phyloP scores from a whole-genome alignment of 64 coral and sea anemone genomes.

The Catalaphyllia jardinei region DNA sequence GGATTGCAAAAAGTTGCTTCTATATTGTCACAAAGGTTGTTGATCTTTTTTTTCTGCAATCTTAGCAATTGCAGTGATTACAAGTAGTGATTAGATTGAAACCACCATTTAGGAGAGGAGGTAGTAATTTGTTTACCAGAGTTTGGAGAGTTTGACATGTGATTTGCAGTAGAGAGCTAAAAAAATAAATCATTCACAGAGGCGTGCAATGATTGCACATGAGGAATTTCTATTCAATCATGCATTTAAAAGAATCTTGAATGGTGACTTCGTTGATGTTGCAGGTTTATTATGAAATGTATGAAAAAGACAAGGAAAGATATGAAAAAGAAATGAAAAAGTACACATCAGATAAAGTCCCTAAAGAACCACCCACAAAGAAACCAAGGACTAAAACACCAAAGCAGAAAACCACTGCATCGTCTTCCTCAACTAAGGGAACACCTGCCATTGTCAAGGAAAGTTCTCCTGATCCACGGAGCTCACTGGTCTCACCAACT shows the following conservation, averaged over 20 bases:
- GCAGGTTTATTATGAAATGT: conserved; percentile 97
- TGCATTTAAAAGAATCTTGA: neutral
- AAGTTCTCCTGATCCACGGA: conserved; percentile 44
- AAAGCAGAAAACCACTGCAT: conserved; percentile 22
- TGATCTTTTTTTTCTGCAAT: too few relatives aligned
- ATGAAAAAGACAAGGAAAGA: conserved; percentile 96
- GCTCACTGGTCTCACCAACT: conserved; percentile 72
- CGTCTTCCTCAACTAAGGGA: neutral
- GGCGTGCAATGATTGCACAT: too few relatives aligned
- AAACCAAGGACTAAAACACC: conserved; percentile 67
- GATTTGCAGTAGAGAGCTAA: too few relatives aligned
- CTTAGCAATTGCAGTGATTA: too few relatives aligned
- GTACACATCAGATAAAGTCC: conserved; percentile 86
- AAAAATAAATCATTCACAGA: too few relatives aligned
- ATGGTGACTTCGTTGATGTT: neutral
- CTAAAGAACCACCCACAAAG: conserved; percentile 61
- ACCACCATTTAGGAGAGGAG: too few relatives aligned
- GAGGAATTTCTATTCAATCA: neutral
- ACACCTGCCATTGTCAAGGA: conserved; percentile 8
- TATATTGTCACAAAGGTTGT: too few relatives aligned
- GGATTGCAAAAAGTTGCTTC: too few relatives aligned
- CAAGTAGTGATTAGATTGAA: too few relatives aligned
- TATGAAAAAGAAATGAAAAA: conserved; percentile 99
- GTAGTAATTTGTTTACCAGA: too few relatives aligned
- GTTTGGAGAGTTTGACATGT: too few relatives aligned